A percentile compares a stretch with the other conserved stretches of the same genome.
Conservation (phyloP, 2,797 vertebrate species). For the Octomys mimax region DNA sequence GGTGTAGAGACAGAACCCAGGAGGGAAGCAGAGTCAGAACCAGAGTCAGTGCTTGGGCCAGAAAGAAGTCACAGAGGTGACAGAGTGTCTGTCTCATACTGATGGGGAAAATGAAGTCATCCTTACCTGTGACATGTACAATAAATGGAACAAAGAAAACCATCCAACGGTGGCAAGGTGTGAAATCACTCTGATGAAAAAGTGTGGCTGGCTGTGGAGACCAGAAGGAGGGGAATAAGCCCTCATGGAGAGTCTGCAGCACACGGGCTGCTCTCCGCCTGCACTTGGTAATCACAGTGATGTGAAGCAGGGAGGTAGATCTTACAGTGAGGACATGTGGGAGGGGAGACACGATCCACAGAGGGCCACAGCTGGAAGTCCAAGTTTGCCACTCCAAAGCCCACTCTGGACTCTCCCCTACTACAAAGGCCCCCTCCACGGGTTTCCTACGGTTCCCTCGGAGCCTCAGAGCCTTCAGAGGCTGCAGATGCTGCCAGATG, state of each 20-base stretch:
- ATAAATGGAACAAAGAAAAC: slow-evolving; percentile 29
- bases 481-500: background rate
- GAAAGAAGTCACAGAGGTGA: background rate
- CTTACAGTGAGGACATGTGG: background rate
- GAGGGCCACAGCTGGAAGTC: background rate
- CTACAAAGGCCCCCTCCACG: background rate
- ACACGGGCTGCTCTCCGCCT: background rate
- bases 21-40: background rate
- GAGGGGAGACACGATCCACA: background rate
- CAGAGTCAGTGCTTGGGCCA: too few relatives aligned
- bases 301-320: background rate
- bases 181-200: background rate
- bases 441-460: background rate
- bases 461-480: background rate
- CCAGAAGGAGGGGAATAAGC: background rate
- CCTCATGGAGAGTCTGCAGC: background rate
- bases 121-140: background rate
- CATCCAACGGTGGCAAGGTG: background rate
- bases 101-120: slow-evolving; percentile 35
- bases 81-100: background rate
- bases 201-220: background rate
- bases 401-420: accelerated
- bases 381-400: background rate
- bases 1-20: background rate
- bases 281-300: background rate